These are phyloP conservation scores for Luehdorfia chinensis DNA, from an alignment of 1,140 invertebrate species.

Conservation along the genomic window DNA sequence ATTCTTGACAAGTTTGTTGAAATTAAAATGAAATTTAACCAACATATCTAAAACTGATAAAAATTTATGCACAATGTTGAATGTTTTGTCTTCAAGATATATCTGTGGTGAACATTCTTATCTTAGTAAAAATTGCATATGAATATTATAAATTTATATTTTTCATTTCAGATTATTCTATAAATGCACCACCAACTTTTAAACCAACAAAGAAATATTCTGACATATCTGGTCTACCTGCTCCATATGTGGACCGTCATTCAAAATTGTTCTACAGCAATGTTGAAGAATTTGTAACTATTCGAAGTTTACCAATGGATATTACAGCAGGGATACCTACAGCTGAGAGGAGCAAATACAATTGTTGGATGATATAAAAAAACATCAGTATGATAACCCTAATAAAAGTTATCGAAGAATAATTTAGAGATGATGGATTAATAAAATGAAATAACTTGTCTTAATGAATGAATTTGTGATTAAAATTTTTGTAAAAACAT, in stretches of 20 bases:
- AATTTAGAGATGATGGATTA: too few relatives aligned
- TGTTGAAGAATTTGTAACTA: constrained; percentile 90
- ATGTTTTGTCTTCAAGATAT: too few relatives aligned
- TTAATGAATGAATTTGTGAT: too few relatives aligned
- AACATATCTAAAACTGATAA: too few relatives aligned
- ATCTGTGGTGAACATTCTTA: too few relatives aligned
- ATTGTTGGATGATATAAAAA: constrained; percentile 84
- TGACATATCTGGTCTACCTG: constrained; percentile 91
- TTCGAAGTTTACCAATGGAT: constrained; percentile 91
- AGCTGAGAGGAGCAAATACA: constrained; percentile 89
- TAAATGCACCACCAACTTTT: constrained; percentile 94
- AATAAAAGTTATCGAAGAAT: too few relatives aligned
- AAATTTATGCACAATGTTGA: too few relatives aligned
- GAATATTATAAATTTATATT: too few relatives aligned
- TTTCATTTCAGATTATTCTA: constrained; percentile 86
- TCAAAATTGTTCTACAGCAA: constrained; percentile 91
- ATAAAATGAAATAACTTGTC: neutral
- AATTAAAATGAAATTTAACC: too few relatives aligned
- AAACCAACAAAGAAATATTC: constrained; percentile 96
- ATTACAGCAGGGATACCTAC: constrained; percentile 92
- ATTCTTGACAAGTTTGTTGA: too few relatives aligned
- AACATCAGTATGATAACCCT: neutral
- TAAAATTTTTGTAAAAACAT: neutral
- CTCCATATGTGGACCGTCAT: constrained; percentile 93
- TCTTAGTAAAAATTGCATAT: too few relatives aligned